Percentiles rank a stretch among this genome's conserved stretches.
Evolutionary conservation across 2,888 invertebrate genomes (phyloP).

Genomic region (Agrotis segetum): DNA sequence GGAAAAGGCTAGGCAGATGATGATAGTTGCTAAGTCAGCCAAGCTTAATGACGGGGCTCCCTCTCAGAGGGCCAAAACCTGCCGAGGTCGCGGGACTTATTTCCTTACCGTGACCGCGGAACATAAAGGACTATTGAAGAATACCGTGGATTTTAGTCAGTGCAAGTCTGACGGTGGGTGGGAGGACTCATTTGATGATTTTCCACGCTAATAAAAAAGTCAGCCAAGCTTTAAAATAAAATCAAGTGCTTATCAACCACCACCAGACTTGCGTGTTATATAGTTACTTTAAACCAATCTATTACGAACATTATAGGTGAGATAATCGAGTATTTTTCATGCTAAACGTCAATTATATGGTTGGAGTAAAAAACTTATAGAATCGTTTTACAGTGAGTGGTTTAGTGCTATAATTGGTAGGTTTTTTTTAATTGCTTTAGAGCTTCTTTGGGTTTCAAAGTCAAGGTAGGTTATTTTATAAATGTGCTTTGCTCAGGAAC

Average conservation of each 20-base stretch:
- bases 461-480: conserved; percentile 21
- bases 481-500: too few species aligned
- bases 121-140: too few species aligned
- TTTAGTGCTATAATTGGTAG: background rate
- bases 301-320: conserved; percentile 34
- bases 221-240: background rate
- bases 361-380: conserved; percentile 26
- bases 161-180: too few species aligned
- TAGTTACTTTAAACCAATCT: conserved; percentile 22
- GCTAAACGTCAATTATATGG: conserved; percentile 42
- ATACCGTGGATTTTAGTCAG: too few species aligned
- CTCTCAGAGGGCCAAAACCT: too few species aligned
- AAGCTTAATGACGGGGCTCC: too few species aligned
- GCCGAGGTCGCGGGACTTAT: too few species aligned
- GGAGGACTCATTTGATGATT: too few species aligned
- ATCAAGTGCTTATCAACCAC: background rate
- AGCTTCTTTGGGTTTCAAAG: conserved; percentile 25
- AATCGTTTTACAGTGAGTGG: conserved; percentile 8
- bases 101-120: too few species aligned
- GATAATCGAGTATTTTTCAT: conserved; percentile 45
- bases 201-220: too few species aligned
- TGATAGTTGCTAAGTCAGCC: background rate
- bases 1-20: background rate
- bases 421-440: conserved; percentile 3
- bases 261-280: conserved; percentile 32